Base-by-base conservation (phyloP, 2,113 vertebrate species). In the Apistogramma diplotaenia region DNA sequence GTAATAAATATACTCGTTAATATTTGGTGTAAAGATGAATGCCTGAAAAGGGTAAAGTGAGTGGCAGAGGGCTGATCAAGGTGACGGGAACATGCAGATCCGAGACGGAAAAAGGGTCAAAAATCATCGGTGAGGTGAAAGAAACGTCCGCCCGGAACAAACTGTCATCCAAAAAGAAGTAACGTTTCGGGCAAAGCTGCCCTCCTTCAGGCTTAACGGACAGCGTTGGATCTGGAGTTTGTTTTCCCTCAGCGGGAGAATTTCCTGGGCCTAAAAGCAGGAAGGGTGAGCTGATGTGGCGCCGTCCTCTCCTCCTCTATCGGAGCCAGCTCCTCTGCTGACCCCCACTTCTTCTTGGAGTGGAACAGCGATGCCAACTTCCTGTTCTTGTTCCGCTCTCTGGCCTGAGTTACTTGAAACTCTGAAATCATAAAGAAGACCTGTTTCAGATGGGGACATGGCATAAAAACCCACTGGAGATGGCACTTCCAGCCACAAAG, bases 361-460 rank as follows among this genome's bases (percentile, higher is more conserved):
- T 95, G 92, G 78, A 96, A 95, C 46, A 96, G 78, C 1, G 94
- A 93, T 0, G 35, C 87, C 83, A 96, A 58, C 87, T 95, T 95
- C 82, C 93, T 89, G 91, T 95, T 95, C 75, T 91, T 89, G 78
- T 92, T 91, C 4, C 94, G 92, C 81, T 95, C 95, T 16, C 87
- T 85, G 59, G 81, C 94, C 84, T 95, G 95, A 33, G 88, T 87
- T 1, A 89, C 92, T 6, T 93, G 94, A 78, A 87, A 94, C 55
- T 91, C 95, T 86, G 89, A 3, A n/a, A 61, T 53, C 19, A 74
- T 8, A 29, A 16, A 51, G n/a, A n/a, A n/a, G n/a, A n/a, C n/a
- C 11, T 43, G 37, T 43, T 43, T 65, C 21, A 43, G 61, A 21
- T 43, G 0, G 8, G 61, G 61, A 46, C 1, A 0, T 25, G 62